phyloP scores from a whole-genome alignment of 1,140 invertebrate genomes.

The Platyscapa corneri region DNA sequence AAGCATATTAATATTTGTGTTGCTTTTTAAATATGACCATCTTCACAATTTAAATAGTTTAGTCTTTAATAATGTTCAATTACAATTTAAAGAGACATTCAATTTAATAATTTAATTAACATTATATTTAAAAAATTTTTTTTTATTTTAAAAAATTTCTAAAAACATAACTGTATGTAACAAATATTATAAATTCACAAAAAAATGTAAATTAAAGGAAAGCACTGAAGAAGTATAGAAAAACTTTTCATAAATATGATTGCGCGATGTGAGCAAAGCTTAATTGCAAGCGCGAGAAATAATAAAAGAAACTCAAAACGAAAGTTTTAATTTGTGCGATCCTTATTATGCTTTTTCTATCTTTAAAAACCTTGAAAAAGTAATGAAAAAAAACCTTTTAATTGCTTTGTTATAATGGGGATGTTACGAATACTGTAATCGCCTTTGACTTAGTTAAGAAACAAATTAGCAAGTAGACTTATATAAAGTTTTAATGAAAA shows the following conservation, averaged over 20 bases:
- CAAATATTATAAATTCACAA: too few relatives aligned
- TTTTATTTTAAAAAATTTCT: too few relatives aligned
- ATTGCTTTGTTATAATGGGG: neutral
- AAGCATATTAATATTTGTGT: too few relatives aligned
- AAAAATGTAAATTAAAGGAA: too few relatives aligned
- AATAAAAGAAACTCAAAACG: neutral
- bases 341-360: conserved; percentile 3
- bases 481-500: conserved; percentile 6
- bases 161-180: too few relatives aligned
- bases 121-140: too few relatives aligned
- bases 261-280: neutral
- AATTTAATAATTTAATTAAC: too few relatives aligned
- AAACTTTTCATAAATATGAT: neutral
- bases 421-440: conserved; percentile 22
- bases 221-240: neutral
- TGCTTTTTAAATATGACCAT: too few relatives aligned
- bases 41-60: too few relatives aligned
- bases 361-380: neutral
- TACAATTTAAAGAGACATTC: too few relatives aligned
- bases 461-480: conserved; percentile 3
- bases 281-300: neutral
- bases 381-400: conserved; percentile 3
- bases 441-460: conserved; percentile 10
- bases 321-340: conserved; percentile 28
- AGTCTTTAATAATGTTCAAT: too few relatives aligned